These are phyloP conservation scores for Phodopus roborovskii DNA, from an alignment of 2,113 vertebrate species.

Conservation along the genomic window DNA sequence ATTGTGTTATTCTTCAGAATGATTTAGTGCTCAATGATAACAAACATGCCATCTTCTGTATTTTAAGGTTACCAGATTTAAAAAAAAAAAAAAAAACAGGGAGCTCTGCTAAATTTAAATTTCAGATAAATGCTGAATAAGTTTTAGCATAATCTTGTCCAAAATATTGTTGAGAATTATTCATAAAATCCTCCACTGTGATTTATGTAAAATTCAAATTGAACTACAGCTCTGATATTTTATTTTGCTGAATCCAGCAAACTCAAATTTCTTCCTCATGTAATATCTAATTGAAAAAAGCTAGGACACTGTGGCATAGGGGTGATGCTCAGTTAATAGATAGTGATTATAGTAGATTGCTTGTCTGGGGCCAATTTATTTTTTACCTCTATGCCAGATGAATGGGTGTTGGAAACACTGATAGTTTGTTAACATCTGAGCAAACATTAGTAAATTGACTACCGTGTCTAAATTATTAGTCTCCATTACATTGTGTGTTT, in stretches of 20 bases:
- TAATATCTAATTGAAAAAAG: neutral
- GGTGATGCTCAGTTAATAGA: neutral
- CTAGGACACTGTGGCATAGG: neutral
- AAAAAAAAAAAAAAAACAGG: slow-evolving; percentile 2
- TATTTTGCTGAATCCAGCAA: neutral
- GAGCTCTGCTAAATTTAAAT: slow-evolving; percentile 24
- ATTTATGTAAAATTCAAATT: slow-evolving; percentile 46
- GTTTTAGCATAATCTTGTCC: neutral
- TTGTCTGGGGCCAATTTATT: neutral
- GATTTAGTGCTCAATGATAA: neutral
- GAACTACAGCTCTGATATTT: neutral
- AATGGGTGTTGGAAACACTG: neutral
- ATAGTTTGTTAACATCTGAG: slow-evolving; percentile 28
- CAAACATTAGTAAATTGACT: slow-evolving; percentile 30
- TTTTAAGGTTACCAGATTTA: neutral
- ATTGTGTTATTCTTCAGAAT: slow-evolving; percentile 20
- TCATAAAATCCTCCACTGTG: neutral
- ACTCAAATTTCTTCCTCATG: neutral
- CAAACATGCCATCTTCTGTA: neutral
- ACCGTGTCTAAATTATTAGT: neutral
- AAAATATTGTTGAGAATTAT: neutral
- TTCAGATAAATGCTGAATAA: neutral
- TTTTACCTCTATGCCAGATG: neutral
- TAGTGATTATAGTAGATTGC: slow-evolving; percentile 2
- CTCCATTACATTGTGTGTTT: slow-evolving; percentile 17